Evolutionary conservation across 2,797 vertebrate genomes (phyloP).

Genomic region (Distichodus sexfasciatus): DNA sequence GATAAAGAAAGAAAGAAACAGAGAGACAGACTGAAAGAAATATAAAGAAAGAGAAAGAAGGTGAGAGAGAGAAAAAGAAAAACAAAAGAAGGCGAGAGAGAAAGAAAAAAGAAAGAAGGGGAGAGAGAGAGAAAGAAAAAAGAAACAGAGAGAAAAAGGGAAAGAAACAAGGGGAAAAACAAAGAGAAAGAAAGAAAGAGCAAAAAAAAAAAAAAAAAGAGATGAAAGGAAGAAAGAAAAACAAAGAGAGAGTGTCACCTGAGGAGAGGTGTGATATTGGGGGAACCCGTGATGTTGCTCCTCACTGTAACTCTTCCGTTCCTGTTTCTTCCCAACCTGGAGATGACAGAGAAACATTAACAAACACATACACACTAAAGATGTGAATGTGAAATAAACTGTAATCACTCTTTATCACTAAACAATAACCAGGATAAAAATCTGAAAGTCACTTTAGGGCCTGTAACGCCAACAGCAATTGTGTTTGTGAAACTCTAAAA

Average conservation of each 20-base stretch:
- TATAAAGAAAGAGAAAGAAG: background rate
- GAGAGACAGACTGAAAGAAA: no score
- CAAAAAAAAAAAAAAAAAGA: no score
- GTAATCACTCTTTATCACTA: background rate
- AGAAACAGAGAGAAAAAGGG: background rate
- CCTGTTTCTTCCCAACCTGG: slow-evolving; percentile 55
- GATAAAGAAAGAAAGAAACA: background rate
- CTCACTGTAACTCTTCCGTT: slow-evolving; percentile 47
- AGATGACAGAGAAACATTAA: slow-evolving; percentile 15
- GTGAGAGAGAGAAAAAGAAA: background rate
- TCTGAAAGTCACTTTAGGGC: no score
- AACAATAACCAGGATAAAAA: background rate
- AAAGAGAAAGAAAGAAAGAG: background rate
- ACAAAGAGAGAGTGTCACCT: slow-evolving; percentile 53
- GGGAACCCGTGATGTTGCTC: slow-evolving; percentile 49
- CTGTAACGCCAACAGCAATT: no score
- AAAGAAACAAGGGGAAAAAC: background rate
- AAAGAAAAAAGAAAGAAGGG: no score
- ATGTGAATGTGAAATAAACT: no score
- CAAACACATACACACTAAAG: background rate
- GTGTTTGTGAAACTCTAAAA: no score
- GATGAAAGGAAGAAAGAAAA: no score
- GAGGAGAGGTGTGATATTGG: slow-evolving; percentile 49
- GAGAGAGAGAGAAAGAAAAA: background rate
- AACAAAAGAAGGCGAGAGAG: no score